phyloP scores from a whole-genome alignment of 2,888 invertebrate genomes.

The Pseudanteris insignis region DNA sequence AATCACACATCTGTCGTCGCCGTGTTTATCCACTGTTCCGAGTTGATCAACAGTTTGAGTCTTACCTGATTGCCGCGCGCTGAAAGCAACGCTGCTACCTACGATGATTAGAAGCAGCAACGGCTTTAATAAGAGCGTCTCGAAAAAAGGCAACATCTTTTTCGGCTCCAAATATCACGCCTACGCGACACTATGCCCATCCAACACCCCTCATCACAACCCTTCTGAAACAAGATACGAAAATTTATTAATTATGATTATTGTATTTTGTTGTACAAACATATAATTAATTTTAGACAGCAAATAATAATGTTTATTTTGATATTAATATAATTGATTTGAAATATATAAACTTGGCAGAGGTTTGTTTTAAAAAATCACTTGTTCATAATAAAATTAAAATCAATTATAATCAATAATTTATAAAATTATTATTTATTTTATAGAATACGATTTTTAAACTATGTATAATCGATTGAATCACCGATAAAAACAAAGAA shows the following conservation, averaged over 20 bases:
- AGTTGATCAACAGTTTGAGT: constrained; percentile 27
- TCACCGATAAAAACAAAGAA: too few relatives aligned
- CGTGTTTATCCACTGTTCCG: constrained; percentile 27
- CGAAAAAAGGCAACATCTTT: constrained; percentile 60
- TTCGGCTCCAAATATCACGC: constrained; percentile 54
- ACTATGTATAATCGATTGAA: too few relatives aligned
- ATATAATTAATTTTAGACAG: too few relatives aligned
- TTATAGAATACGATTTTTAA: too few relatives aligned
- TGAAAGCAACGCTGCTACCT: constrained; percentile 58
- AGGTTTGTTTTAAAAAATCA: too few relatives aligned
- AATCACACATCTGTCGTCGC: constrained; percentile 19
- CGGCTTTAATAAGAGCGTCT: constrained; percentile 57
- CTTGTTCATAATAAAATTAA: too few relatives aligned
- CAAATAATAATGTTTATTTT: too few relatives aligned
- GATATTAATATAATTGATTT: too few relatives aligned
- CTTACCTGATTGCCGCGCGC: constrained; percentile 61
- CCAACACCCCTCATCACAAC: constrained; percentile 65
- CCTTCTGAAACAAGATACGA: constrained; percentile 54
- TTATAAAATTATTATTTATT: too few relatives aligned
- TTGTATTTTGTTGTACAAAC: too few relatives aligned
- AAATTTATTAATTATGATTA: constrained; percentile 12
- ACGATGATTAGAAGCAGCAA: constrained; percentile 63
- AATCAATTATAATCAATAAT: too few relatives aligned
- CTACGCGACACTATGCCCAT: constrained; percentile 53
- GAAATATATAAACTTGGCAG: too few relatives aligned